These are phyloP conservation scores for Drosophila lutescens DNA, from an alignment of 2,888 invertebrate species.

Conservation along the genomic window DNA sequence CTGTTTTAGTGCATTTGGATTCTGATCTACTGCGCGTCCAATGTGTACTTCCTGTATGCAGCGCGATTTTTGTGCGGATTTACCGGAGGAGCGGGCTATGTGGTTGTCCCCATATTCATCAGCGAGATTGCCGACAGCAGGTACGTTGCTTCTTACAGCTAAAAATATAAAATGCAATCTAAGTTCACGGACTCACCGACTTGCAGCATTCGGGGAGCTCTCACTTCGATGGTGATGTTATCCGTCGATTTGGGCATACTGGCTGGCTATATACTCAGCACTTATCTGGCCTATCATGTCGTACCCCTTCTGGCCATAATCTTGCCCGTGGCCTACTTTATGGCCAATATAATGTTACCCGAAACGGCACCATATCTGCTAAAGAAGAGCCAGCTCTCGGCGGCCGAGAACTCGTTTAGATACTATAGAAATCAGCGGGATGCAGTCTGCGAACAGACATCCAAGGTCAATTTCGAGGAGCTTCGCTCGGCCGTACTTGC, in stretches of 20 bases:
- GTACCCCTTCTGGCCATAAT: constrained; percentile 76
- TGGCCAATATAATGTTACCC: constrained; percentile 67
- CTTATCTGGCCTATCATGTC: constrained; percentile 74
- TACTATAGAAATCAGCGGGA: constrained; percentile 74
- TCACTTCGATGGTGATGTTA: constrained; percentile 79
- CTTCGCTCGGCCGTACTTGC: constrained; percentile 62
- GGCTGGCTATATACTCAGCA: constrained; percentile 76
- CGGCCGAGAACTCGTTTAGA: constrained; percentile 74
- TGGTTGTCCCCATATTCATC: constrained; percentile 80
- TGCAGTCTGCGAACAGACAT: constrained; percentile 5
- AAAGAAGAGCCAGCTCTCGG: constrained; percentile 48
- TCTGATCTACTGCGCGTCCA: constrained; percentile 72
- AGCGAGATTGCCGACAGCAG: constrained; percentile 81
- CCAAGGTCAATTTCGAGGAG: constrained; percentile 64
- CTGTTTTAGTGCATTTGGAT: constrained; percentile 77
- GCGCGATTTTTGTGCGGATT: constrained; percentile 80
- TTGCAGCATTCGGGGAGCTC: constrained; percentile 79
- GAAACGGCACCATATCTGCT: constrained; percentile 81
- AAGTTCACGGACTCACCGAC: not conserved
- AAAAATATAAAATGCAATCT: not conserved
- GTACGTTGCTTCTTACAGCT: constrained; percentile 53
- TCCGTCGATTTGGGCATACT: constrained; percentile 80
- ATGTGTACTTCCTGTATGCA: constrained; percentile 76
- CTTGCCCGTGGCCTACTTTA: constrained; percentile 74
- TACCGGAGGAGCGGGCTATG: constrained; percentile 80